A percentile compares a stretch with the other conserved stretches of the same genome.
These are phyloP conservation scores for Sarcophaga rosellei DNA, from an alignment of 2,888 invertebrate species.

Conservation along the genomic window DNA sequence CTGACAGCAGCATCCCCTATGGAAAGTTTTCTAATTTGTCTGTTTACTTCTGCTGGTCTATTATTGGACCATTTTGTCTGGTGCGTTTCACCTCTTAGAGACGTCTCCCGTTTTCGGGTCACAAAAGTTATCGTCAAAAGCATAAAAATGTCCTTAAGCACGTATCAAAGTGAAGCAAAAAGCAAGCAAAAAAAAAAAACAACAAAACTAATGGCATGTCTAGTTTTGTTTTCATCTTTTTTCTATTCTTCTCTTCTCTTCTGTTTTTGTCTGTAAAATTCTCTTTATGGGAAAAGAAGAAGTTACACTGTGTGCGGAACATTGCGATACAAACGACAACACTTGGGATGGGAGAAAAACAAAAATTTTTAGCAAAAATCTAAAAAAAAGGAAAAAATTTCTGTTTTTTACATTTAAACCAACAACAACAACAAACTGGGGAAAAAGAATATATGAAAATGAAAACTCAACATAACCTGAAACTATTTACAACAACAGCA, in stretches of 20 bases:
- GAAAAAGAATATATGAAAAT: neutral
- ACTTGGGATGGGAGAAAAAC: neutral
- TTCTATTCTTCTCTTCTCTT: neutral
- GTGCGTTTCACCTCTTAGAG: neutral
- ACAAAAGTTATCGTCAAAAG: slow-evolving; percentile 52
- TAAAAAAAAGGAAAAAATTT: slow-evolving; percentile 6
- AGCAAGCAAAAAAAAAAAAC: too few species aligned
- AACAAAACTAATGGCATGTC: slow-evolving; percentile 56
- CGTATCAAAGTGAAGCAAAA: slow-evolving; percentile 57
- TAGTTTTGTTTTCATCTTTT: slow-evolving; percentile 30
- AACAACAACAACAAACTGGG: neutral
- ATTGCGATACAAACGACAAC: neutral
- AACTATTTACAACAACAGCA: slow-evolving; percentile 7
- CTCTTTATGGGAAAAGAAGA: neutral
- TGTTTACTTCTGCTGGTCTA: slow-evolving; percentile 23
- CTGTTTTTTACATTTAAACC: neutral
- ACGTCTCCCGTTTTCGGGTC: slow-evolving; percentile 49
- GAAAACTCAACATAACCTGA: slow-evolving; percentile 19
- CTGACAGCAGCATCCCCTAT: neutral
- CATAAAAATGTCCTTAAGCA: slow-evolving; percentile 66
- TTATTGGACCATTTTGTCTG: slow-evolving; percentile 18
- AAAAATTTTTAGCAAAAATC: slow-evolving; percentile 15
- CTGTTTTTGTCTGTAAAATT: neutral
- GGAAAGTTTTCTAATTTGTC: slow-evolving; percentile 48
- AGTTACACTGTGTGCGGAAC: too few species aligned